Base-by-base conservation (phyloP, 2,797 vertebrate genomes). In the Microctenopoma steveboyesi region DNA sequence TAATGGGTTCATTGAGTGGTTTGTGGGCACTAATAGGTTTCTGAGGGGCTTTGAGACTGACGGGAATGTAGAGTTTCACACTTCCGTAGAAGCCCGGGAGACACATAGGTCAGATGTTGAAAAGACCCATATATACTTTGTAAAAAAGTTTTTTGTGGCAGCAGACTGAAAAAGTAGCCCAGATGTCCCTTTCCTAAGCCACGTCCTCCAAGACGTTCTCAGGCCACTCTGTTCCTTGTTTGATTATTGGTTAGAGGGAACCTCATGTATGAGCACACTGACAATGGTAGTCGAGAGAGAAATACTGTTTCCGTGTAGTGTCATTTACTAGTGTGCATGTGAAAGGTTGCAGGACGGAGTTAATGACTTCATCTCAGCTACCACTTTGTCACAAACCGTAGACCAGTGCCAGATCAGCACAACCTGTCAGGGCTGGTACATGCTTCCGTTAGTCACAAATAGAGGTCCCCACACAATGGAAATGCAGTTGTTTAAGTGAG, bases 1-100 rank as follows among this genome's bases (percentile, higher is more conserved):
- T 57, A 74, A 71, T 47, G 18, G 28, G 46, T 58, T 73, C 3
- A 62, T 85, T 73, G 78, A 84, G 78, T 86, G 62, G 79, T 62
- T 65, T 75, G 40, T 64, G 18, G 18, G 14, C 46, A 28, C 48
- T 76, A 37, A 73, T 57, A 47, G 28, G 50, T 68, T 86, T 82
- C 73, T 72, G 28, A 68, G 71, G 76, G 81, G 63, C 70, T 77
- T 86, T 74, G 61, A 56, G 40, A 69, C 58, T 61, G 40, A 27
- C 33, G 51, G 49, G 14, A 37, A 25, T 50, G 48, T 27, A 25
- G 28, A 60, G 46, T 25, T 69, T 66, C 14, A 50, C 7, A 37
- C 46, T 56, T 72, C 52, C 39, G 15, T 13, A 40, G 42, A 33
- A 5, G 4, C 54, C 30, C 13, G 40, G 51, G 65, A 62, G 39